These are phyloP conservation scores for Gryon sp. DNA, from an alignment of 1,140 invertebrate genomes.

Conservation along the genomic window DNA sequence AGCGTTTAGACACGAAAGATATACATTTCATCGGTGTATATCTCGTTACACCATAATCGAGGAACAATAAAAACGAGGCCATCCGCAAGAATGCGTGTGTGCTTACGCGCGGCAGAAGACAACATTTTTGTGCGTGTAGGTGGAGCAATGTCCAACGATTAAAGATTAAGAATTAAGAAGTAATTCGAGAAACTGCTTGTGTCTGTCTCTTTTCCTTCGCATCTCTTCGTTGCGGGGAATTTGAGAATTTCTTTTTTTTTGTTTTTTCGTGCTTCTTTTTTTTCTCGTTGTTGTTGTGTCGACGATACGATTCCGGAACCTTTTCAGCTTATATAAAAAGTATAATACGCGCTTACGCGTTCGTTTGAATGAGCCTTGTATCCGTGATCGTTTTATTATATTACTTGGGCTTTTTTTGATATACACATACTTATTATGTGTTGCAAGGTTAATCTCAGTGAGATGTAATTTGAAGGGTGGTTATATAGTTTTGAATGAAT, in stretches of 20 bases:
- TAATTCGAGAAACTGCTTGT: conserved; percentile 68
- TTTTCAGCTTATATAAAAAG: conserved; percentile 54
- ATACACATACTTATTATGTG: conserved; percentile 50
- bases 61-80: conserved; percentile 65
- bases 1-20: neutral
- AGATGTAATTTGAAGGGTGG: conserved; percentile 37
- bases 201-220: conserved; percentile 33
- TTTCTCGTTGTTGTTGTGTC: no score
- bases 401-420: conserved; percentile 26
- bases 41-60: conserved; percentile 73
- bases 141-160: conserved; percentile 66
- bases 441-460: conserved; percentile 54
- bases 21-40: conserved; percentile 59
- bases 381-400: conserved; percentile 55
- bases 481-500: conserved; percentile 25
- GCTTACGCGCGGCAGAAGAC: conserved; percentile 65
- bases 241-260: conserved; percentile 70
- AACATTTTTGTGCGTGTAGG: conserved; percentile 65
- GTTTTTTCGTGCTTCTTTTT: no score
- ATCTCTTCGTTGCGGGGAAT: conserved; percentile 58
- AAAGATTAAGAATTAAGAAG: conserved; percentile 53
- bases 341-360: conserved; percentile 41
- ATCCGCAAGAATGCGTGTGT: conserved; percentile 54
- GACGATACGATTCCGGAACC: conserved; percentile 36
- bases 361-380: conserved; percentile 36